Base-by-base conservation (phyloP, 2,797 vertebrate genomes). In the Mastacembelus armatus region DNA sequence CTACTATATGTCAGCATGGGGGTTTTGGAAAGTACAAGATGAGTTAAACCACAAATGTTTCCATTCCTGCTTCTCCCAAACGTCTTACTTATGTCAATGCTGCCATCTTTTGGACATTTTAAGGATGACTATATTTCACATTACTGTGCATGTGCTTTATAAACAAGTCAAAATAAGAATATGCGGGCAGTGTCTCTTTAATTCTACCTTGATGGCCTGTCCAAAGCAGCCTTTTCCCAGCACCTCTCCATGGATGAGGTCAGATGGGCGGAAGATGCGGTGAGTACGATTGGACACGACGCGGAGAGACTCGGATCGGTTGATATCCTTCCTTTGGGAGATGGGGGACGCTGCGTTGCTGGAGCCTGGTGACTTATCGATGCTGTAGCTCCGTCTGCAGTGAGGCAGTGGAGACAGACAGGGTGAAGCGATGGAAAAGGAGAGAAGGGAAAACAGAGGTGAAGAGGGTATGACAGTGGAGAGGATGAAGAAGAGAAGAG, bases 201-300 rank as follows among this genome's bases (percentile, higher is more conserved):
- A 50, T 10, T 7, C 12, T 88, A 98, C 97, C 97, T 98, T 99
- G 85, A 98, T 98, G 84, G 98, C 98, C 77, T 98, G 98, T 33
- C 97, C 97, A 0, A 98, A 99, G 92, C 96, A 98, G 83, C 98
- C 97, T 56, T 96, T 97, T 33, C 98, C 97, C 47, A 99, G 85
- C 82, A 99, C 98, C 78, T 99, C 98, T 30, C 98, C 98, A 0
- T 98, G 97, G 88, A 99, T 99, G 69, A 99, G 95, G 85, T 99
- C 98, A 0, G 97, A 99, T 0, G 98, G 95, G 4, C 98, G 95
- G 92, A 99, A 99, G 90, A 99, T 98, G 44, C 98, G 95, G 74
- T 99, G 97, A 0, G 93, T 89, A 0, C 88, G 93, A 68, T 85
- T 94, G 33, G 95, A 95, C 62, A 96, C 95, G 0, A 96, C 92